Evolutionary conservation across 2,888 invertebrate genomes (phyloP).

Genomic region (Chrysolina haemoptera): DNA sequence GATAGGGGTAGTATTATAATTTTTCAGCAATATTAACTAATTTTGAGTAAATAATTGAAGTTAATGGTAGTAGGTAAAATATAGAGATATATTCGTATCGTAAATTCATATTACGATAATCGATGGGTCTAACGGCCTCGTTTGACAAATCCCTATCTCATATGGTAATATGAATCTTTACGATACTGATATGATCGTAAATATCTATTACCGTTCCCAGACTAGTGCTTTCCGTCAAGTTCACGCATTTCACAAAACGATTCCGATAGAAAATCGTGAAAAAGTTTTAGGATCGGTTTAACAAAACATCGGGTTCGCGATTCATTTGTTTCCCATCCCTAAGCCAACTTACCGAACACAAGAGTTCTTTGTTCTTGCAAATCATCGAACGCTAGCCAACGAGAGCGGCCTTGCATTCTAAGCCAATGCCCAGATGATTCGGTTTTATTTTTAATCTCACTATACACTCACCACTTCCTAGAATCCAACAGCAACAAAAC

Average conservation of each 20-base stretch:
- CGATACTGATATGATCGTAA: too few relatives aligned
- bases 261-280: not conserved
- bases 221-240: not conserved
- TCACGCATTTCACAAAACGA: not conserved
- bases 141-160: too few relatives aligned
- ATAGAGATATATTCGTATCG: too few relatives aligned
- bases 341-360: slow-evolving; percentile 18
- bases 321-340: slow-evolving; percentile 1
- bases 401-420: slow-evolving; percentile 1
- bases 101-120: too few relatives aligned
- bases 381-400: slow-evolving; percentile 14
- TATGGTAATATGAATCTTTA: too few relatives aligned
- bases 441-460: slow-evolving; percentile 30
- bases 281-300: not conserved
- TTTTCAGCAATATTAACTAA: too few relatives aligned
- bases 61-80: too few relatives aligned
- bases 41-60: too few relatives aligned
- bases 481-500: slow-evolving; percentile 49
- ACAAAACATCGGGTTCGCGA: not conserved
- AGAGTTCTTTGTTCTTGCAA: slow-evolving; percentile 20
- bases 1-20: too few relatives aligned
- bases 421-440: slow-evolving; percentile 36
- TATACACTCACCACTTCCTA: slow-evolving; percentile 53
- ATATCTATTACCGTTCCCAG: too few relatives aligned
- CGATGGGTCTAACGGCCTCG: too few relatives aligned